These are phyloP conservation scores for Drosophila ercepeae DNA, from an alignment of 1,140 invertebrate species.

Conservation along the genomic window DNA sequence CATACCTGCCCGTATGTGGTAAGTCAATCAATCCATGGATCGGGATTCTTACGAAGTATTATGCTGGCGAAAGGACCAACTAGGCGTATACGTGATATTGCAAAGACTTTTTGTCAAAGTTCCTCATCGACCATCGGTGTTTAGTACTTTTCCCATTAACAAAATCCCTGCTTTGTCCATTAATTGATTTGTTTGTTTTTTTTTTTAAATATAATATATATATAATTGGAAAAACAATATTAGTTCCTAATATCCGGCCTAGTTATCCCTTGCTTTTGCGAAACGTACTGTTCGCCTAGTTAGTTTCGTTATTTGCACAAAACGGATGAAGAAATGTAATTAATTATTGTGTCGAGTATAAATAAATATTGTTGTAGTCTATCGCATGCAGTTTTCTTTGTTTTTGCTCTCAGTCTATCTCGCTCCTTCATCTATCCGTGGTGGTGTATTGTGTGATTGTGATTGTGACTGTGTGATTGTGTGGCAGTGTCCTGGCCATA, in stretches of 20 bases:
- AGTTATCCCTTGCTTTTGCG: slow-evolving; percentile 4
- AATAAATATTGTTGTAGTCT: slow-evolving; percentile 53
- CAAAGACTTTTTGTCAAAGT: not conserved
- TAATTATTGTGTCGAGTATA: slow-evolving; percentile 56
- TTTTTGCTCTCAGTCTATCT: slow-evolving; percentile 45
- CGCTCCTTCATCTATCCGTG: slow-evolving; percentile 30
- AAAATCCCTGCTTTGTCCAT: not conserved
- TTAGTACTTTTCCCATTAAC: not conserved
- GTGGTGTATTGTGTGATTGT: slow-evolving; percentile 14
- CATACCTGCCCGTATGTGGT: not conserved
- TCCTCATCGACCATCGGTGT: not conserved
- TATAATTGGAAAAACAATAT: not conserved
- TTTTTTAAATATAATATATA: not conserved
- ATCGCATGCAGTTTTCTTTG: slow-evolving; percentile 59
- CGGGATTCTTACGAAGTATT: too few relatives aligned
- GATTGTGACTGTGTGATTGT: too few relatives aligned
- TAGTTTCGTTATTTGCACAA: slow-evolving; percentile 50
- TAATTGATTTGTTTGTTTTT: not conserved
- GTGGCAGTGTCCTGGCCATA: slow-evolving; percentile 35
- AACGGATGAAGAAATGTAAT: slow-evolving; percentile 61
- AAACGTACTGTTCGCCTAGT: slow-evolving; percentile 39
- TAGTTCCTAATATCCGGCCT: too few relatives aligned
- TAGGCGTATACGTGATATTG: too few relatives aligned
- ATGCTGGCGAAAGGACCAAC: not conserved
- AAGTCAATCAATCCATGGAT: not conserved